Conservation (phyloP, 2,797 vertebrate species). For the Meriones psammophilus region DNA sequence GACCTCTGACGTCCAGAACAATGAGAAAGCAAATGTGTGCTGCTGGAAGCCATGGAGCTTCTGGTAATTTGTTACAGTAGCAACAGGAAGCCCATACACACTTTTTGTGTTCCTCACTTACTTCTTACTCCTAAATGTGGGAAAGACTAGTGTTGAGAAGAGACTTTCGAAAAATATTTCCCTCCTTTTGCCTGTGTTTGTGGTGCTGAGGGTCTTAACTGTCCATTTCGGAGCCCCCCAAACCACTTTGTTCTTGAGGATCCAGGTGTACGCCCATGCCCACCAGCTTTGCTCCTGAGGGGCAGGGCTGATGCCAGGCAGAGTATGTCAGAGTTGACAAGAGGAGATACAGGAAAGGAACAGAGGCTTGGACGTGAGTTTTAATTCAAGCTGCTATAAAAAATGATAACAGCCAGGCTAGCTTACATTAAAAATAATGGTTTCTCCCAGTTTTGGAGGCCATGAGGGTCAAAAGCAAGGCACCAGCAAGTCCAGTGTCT, state of each 20-base stretch:
- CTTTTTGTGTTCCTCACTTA: background rate
- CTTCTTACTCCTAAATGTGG: constrained; percentile 14
- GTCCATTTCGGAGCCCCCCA: background rate
- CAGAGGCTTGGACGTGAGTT: background rate
- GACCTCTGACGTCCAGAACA: background rate
- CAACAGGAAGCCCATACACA: background rate
- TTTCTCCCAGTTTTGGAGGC: background rate
- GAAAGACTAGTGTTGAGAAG: constrained; percentile 16
- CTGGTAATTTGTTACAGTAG: background rate
- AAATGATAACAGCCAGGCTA: background rate
- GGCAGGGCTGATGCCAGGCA: background rate
- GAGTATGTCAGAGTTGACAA: background rate
- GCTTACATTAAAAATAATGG: background rate
- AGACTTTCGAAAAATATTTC: background rate
- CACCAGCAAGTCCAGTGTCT: background rate
- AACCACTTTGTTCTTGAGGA: background rate
- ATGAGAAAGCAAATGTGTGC: background rate
- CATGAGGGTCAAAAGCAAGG: background rate
- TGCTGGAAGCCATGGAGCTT: background rate
- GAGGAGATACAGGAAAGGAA: background rate
- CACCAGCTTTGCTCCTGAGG: background rate
- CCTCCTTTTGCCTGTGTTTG: background rate
- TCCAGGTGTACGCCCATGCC: background rate
- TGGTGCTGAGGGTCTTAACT: background rate
- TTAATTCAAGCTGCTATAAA: background rate